Evolutionary conservation across 2,888 invertebrate species (phyloP).

Genomic region (Protophormia terraenovae): DNA sequence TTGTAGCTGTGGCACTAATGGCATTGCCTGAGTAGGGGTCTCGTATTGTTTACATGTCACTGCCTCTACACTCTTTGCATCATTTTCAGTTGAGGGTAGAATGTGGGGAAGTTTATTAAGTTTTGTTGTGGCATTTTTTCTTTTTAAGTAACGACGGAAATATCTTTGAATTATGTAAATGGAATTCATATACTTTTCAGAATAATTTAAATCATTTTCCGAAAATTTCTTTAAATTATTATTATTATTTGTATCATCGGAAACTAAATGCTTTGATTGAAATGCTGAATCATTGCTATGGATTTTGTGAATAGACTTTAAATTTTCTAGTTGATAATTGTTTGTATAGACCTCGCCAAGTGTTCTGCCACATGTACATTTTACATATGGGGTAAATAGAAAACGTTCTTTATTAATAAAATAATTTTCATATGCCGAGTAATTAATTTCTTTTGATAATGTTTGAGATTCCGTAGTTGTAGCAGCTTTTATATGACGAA

Average conservation of each 20-base stretch:
- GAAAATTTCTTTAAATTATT: background rate
- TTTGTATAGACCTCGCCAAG: conserved; percentile 24
- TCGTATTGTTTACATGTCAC: background rate
- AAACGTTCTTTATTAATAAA: conserved; percentile 68
- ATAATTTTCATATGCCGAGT: conserved; percentile 73
- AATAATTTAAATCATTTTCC: background rate
- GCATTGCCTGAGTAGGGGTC: background rate
- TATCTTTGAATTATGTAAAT: conserved; percentile 75
- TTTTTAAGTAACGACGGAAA: conserved; percentile 71
- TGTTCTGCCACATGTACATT: conserved; percentile 73
- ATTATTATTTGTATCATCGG: background rate
- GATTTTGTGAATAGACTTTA: background rate
- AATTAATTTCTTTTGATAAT: conserved; percentile 52
- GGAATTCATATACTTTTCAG: conserved; percentile 71
- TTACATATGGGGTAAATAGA: conserved; percentile 63
- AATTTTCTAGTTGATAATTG: background rate
- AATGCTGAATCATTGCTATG: background rate
- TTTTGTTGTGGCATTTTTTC: conserved; percentile 18
- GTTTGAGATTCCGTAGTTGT: background rate
- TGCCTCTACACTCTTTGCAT: background rate
- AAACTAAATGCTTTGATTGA: background rate
- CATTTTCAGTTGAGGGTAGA: background rate
- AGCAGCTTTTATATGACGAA: conserved; percentile 68
- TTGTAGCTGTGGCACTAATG: conserved; percentile 53
- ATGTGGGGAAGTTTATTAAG: background rate